phyloP scores from a whole-genome alignment of 2,797 vertebrate species.

The Pseudochirops corinnae region DNA sequence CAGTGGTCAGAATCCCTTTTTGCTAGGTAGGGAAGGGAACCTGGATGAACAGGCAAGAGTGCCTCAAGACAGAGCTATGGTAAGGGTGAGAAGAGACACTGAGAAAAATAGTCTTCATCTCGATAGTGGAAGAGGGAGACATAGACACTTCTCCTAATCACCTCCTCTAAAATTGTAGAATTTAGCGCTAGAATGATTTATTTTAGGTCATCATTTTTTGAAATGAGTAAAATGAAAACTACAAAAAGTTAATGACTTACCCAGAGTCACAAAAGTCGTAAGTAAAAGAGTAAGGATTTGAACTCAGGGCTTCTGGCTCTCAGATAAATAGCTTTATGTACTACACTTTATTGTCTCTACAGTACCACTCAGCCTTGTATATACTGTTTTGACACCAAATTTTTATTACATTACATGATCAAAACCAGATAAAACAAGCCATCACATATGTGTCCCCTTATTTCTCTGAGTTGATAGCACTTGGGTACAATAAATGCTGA shows the following conservation, averaged over 20 bases:
- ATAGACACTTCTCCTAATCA: background rate
- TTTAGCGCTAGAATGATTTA: background rate
- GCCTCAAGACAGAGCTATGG: background rate
- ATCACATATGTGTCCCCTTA: conserved; percentile 6
- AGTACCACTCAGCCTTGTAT: background rate
- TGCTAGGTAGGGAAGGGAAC: background rate
- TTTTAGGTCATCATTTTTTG: background rate
- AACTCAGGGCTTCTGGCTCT: background rate
- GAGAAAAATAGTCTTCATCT: background rate
- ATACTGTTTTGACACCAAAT: background rate
- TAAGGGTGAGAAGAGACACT: background rate
- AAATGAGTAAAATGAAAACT: background rate
- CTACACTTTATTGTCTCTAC: background rate
- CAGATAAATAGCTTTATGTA: background rate
- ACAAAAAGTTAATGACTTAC: background rate
- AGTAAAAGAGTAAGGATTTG: background rate
- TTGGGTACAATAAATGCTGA: background rate
- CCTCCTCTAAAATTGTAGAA: background rate
- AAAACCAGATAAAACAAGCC: background rate
- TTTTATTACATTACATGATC: background rate
- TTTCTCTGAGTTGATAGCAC: background rate
- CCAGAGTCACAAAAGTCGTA: background rate
- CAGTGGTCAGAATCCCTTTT: background rate
- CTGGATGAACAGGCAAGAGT: background rate
- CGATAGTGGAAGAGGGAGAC: background rate